These are phyloP conservation scores for Aythya baeri DNA, from an alignment of 2,113 vertebrate species.

Conservation along the genomic window DNA sequence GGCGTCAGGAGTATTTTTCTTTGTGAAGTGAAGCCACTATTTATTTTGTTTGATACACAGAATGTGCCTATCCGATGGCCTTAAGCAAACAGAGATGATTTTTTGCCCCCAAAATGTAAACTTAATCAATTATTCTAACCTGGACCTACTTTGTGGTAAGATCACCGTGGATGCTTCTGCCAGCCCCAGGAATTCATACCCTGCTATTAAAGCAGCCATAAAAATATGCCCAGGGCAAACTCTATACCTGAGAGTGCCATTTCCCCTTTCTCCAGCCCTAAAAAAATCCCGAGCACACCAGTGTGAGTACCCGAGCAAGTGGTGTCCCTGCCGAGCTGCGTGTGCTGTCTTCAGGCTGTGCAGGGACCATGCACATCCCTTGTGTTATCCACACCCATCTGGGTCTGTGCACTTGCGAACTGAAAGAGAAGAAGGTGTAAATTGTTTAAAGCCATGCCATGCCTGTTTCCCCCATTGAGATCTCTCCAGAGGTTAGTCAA, in stretches of 20 bases:
- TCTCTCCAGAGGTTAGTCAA: background rate
- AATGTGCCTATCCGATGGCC: background rate
- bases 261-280: background rate
- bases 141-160: background rate
- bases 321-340: background rate
- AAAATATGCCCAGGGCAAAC: background rate
- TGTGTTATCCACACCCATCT: accelerated
- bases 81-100: background rate
- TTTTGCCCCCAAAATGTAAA: background rate
- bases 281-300: background rate
- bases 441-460: background rate
- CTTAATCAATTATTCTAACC: background rate
- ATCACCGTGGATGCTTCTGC: background rate
- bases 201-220: background rate
- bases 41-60: background rate
- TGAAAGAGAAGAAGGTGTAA: background rate
- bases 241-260: background rate
- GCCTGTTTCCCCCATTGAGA: background rate
- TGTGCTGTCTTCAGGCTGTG: background rate
- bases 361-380: accelerated
- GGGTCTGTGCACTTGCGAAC: background rate
- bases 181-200: background rate
- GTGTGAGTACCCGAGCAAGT: background rate
- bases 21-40: background rate
- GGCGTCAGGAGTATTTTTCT: background rate